Percentiles rank a stretch among this genome's conserved stretches.
Conservation (phyloP, 2,113 vertebrate species). For the Lophius piscatorius region DNA sequence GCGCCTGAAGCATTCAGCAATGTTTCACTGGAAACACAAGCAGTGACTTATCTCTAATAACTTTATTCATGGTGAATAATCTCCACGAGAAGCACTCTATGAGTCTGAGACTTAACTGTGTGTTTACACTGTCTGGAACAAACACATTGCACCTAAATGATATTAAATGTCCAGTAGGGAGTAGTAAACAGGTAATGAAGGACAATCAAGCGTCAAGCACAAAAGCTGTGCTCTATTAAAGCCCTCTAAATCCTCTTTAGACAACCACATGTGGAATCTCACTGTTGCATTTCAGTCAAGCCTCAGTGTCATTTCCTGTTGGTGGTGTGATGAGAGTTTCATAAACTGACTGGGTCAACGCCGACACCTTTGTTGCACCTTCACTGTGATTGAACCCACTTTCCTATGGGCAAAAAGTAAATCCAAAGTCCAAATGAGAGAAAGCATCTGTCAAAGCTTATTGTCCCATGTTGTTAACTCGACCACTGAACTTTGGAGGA, state of each 20-base stretch:
- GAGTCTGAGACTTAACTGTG: conserved; percentile 19
- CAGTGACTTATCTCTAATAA: conserved; percentile 65
- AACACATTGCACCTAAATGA: not conserved
- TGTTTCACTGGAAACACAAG: conserved; percentile 57
- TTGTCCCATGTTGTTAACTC: too few species aligned
- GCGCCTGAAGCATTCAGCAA: conserved; percentile 43
- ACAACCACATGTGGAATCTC: not conserved
- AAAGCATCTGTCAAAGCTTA: too few species aligned
- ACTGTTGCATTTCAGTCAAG: not conserved
- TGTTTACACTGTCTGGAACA: conserved; percentile 7
- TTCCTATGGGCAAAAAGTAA: too few species aligned
- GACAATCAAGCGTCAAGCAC: too few species aligned
- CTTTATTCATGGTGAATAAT: conserved; percentile 61
- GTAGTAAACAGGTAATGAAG: not conserved
- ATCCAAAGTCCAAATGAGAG: conserved; percentile 9
- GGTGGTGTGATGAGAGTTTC: conserved; percentile 26
- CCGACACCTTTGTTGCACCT: not conserved
- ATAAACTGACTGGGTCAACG: conserved; percentile 19
- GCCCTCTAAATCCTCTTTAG: too few species aligned
- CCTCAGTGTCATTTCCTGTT: conserved; percentile 29
- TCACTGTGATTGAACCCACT: conserved; percentile 1
- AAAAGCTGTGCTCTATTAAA: not conserved
- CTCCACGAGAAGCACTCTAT: conserved; percentile 24
- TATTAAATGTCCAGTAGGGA: conserved; percentile 1
- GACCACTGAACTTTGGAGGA: too few species aligned